Evolutionary conservation across 2,113 vertebrate species (phyloP), one percentile per base, ranked within the genome.

Genomic region (Heterochromis multidens): DNA sequence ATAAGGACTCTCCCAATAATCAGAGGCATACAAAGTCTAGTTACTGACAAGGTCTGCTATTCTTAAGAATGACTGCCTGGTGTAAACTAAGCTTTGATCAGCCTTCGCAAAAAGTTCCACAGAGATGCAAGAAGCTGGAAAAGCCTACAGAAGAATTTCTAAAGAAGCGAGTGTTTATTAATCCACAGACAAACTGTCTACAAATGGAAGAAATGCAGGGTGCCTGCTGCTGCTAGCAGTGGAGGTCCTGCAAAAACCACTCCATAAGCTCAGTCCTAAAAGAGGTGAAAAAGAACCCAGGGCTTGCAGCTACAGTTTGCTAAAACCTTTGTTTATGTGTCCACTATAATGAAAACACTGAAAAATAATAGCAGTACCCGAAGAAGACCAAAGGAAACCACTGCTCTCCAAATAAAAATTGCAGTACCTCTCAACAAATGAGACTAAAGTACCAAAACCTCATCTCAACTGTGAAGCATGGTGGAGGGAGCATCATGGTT

Each of bases 201-300:
- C 67, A 74, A 52, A 31, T 52, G 43, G 25, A 52, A 52, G 67
- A 21, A 21, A 31, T 21, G 43, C 23, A 46, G 65, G 0, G 14
- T 27, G 16, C 0, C 40, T 70, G 23, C 63, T 0, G 16, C 43
- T 31, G 40, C 3, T 74, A 21, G 67, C 9, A 0, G 43, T 0
- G 67, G 17, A 12, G 27, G 12, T 8, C 25, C 43, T 21, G 67
- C 21, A 1, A 6, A 21, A 31, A 52, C 6, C 11, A 27, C 65
- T 10, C 37, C 17, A 3, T 2, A 27, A 70, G 65, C 14, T 43
- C 23, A 0, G 4, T 10, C 37, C 25, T 17, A 23, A 62, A 40
- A 0, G 60, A 62, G 33, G 1, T 1, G 10, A 62, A 62, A n/a
- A 62, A 9, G 10, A 43, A 52, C 25, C 0, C 2, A 27, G 40